phyloP scores from a whole-genome alignment of 2,888 invertebrate species.

The Nasonia oneida region DNA sequence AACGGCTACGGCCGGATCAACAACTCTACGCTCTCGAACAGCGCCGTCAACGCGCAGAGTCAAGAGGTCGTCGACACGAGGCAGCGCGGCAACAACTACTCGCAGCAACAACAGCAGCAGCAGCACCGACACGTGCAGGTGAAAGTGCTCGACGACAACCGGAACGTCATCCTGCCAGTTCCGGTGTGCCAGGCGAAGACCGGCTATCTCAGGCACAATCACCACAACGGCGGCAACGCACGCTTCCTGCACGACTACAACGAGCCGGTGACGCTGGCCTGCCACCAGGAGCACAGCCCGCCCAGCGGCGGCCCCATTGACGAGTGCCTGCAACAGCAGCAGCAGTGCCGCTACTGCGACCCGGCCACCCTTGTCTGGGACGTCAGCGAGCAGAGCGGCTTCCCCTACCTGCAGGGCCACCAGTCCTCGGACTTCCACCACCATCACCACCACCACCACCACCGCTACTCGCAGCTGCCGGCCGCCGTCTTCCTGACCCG shows the following conservation, averaged over 20 bases:
- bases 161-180: constrained; percentile 73
- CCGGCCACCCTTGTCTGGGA: constrained; percentile 89
- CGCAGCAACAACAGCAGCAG: constrained; percentile 80
- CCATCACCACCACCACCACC: constrained; percentile 65
- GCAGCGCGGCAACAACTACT: constrained; percentile 68
- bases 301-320: constrained; percentile 56
- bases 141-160: constrained; percentile 81
- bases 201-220: constrained; percentile 62
- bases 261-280: constrained; percentile 62
- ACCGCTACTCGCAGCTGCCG: constrained; percentile 63
- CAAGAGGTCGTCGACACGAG: constrained; percentile 79
- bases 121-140: constrained; percentile 79
- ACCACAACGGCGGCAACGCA: constrained; percentile 60
- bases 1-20: constrained; percentile 70
- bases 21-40: constrained; percentile 18
- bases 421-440: constrained; percentile 22
- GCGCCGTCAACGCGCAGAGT: constrained; percentile 31
- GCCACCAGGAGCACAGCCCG: constrained; percentile 65
- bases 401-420: constrained; percentile 79
- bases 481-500: constrained; percentile 64
- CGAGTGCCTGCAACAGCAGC: constrained; percentile 75
- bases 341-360: constrained; percentile 89
- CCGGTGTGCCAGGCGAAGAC: constrained; percentile 66
- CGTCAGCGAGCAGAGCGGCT: constrained; percentile 82
- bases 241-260: constrained; percentile 66